Percentiles rank a stretch among this genome's conserved stretches.
Evolutionary conservation across 1,140 invertebrate genomes (phyloP).

Genomic region (Cepaea nemoralis): DNA sequence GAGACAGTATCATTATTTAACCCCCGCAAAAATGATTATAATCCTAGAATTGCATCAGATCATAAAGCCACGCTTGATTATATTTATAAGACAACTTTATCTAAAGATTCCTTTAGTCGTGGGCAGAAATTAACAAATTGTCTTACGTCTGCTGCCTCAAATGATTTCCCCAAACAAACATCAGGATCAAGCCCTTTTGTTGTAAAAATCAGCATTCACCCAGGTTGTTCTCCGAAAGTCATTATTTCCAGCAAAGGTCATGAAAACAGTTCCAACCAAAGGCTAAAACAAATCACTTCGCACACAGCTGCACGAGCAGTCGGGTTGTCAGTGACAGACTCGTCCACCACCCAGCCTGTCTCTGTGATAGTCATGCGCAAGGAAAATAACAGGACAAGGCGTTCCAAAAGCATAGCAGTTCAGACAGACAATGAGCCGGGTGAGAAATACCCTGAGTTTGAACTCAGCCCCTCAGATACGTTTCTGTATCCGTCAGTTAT

Average conservation of each 20-base stretch:
- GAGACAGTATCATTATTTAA: not conserved
- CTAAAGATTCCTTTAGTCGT: not conserved
- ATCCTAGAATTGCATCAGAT: not conserved
- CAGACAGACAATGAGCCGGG: constrained; percentile 35
- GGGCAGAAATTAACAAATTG: not conserved
- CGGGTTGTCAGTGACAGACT: not conserved
- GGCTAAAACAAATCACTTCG: not conserved
- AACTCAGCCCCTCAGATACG: constrained; percentile 20
- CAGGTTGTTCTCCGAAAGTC: not conserved
- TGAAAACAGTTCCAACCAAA: not conserved
- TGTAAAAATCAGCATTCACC: not conserved
- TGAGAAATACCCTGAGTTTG: constrained; percentile 33
- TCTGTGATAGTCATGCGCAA: constrained; percentile 39
- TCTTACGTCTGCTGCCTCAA: not conserved
- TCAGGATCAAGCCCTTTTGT: not conserved
- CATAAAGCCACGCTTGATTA: not conserved
- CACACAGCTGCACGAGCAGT: not conserved
- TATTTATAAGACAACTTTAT: not conserved
- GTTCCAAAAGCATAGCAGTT: constrained; percentile 22
- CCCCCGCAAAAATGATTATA: not conserved
- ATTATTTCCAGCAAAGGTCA: not conserved
- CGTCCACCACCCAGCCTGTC: constrained; percentile 16
- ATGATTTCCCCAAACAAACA: not conserved
- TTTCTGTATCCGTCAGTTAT: constrained; percentile 19
- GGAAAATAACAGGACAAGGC: constrained; percentile 12